Base-by-base conservation (phyloP, 2,888 invertebrate genomes). In the Dioctria linearis region DNA sequence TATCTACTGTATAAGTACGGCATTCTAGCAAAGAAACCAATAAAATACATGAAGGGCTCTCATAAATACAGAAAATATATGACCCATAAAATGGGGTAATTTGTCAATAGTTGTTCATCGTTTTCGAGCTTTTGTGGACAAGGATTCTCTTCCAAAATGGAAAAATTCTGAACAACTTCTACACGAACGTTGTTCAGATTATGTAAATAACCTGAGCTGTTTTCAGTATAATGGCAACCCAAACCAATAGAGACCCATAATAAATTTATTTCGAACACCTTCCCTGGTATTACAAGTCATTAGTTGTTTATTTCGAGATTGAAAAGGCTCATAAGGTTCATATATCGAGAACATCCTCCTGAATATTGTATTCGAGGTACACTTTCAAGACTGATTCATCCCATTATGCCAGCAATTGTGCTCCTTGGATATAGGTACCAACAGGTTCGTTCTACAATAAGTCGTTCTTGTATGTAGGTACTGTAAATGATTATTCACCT, bases 271-370 rank as follows among this genome's bases (percentile, higher is more conserved):
- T 71, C 51, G 54, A 25, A 25, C 71, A 71, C 71, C 71, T 71
- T 51, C 25, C 71, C 25, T 71, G 51, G 71, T 51, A 71, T 71
- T 71, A 71, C 71, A 71, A 71, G 49, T 40, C 49, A 71, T 71
- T 71, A 71, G 71, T 71, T 71, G 71, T 71, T 71, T 71, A 71
- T 71, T 71, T 54, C 71, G 37, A 13, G 54, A 71, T 71, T 71
- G 71, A 71, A 71, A 71, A 71, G 51, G 51, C 71, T 71, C 71
- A 37, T 54, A 54, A 9, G 51, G 71, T 49, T 40, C 37, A 46
- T 51, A 3, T 25, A 13, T n/a, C 71, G 11, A 37, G 13, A 5
- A 25, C 13, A 46, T 13, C 4, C 51, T 71, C n/a, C 54, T 71
- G 71, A 71, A 71, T 71, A 71, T 54, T 71, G 71, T 54, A 71